phyloP scores from a whole-genome alignment of 1,140 invertebrate genomes.

The Apis cerana region DNA sequence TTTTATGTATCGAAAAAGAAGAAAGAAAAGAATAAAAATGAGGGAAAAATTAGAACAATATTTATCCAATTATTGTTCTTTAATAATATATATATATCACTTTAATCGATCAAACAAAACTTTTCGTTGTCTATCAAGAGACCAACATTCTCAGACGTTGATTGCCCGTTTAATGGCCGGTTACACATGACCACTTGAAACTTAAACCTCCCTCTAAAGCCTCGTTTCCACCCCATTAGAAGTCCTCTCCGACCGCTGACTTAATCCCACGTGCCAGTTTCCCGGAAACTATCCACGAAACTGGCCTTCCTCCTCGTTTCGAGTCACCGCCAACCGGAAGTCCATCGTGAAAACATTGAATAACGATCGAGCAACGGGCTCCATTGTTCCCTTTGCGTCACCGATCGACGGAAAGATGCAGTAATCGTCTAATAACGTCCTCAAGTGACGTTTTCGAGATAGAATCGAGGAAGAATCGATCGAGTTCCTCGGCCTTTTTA shows the following conservation, averaged over 20 bases:
- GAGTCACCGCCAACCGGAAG: not conserved
- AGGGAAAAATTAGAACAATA: no score
- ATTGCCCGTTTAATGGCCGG: slow-evolving; percentile 51
- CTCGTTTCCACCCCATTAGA: slow-evolving; percentile 43
- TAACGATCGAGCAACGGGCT: slow-evolving; percentile 41
- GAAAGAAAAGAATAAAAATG: no score
- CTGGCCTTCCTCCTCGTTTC: not conserved
- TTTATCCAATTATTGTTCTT: not conserved
- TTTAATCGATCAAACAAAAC: no score
- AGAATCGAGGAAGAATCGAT: not conserved
- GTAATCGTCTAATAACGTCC: slow-evolving; percentile 15
- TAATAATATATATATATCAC: not conserved
- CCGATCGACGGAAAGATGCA: not conserved
- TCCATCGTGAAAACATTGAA: slow-evolving; percentile 28
- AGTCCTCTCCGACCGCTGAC: slow-evolving; percentile 19
- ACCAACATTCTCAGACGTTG: slow-evolving; percentile 21
- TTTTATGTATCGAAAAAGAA: no score
- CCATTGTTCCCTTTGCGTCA: slow-evolving; percentile 30
- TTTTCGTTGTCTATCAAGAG: not conserved
- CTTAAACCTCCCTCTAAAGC: slow-evolving; percentile 42
- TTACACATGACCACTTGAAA: slow-evolving; percentile 52
- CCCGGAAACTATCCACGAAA: slow-evolving; percentile 8
- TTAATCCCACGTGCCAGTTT: slow-evolving; percentile 46
- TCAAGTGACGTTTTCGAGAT: not conserved
- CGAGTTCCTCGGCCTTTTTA: not conserved